phyloP scores from a whole-genome alignment of 1,140 invertebrate species.

The Neodiprion lecontei region DNA sequence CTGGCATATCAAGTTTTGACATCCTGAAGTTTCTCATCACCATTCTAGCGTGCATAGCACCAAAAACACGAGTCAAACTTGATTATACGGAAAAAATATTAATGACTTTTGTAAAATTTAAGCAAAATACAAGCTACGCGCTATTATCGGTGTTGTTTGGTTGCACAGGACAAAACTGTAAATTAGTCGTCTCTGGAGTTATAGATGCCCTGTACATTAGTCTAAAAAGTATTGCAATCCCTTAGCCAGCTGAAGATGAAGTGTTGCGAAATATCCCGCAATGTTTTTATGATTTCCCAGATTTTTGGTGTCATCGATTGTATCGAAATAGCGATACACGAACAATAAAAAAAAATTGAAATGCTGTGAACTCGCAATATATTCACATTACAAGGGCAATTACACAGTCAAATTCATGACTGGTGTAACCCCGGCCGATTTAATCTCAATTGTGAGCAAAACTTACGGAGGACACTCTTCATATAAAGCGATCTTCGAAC shows the following conservation, averaged over 20 bases:
- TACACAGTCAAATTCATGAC: constrained; percentile 47
- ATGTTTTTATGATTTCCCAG: constrained; percentile 37
- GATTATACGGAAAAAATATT: too few species aligned
- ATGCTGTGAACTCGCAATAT: constrained; percentile 36
- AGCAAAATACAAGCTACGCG: too few species aligned
- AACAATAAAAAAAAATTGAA: constrained; percentile 31
- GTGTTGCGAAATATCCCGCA: constrained; percentile 33
- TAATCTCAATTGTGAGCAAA: constrained; percentile 43
- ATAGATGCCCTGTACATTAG: too few species aligned
- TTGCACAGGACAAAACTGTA: too few species aligned
- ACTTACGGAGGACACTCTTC: constrained; percentile 42
- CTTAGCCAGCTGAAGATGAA: constrained; percentile 26
- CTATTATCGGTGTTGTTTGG: too few species aligned
- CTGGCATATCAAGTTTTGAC: too few species aligned
- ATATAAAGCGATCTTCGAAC: constrained; percentile 43
- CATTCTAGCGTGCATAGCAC: too few species aligned
- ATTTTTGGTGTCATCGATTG: constrained; percentile 41
- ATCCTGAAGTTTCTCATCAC: too few species aligned
- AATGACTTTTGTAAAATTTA: too few species aligned
- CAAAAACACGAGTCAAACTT: too few species aligned
- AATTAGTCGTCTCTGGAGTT: too few species aligned
- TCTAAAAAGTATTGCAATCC: too few species aligned
- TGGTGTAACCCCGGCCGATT: constrained; percentile 44
- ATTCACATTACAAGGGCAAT: constrained; percentile 45
- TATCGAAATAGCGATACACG: constrained; percentile 40